These are phyloP conservation scores for Drosophila tripunctata DNA, from an alignment of 2,888 invertebrate species.

Conservation along the genomic window DNA sequence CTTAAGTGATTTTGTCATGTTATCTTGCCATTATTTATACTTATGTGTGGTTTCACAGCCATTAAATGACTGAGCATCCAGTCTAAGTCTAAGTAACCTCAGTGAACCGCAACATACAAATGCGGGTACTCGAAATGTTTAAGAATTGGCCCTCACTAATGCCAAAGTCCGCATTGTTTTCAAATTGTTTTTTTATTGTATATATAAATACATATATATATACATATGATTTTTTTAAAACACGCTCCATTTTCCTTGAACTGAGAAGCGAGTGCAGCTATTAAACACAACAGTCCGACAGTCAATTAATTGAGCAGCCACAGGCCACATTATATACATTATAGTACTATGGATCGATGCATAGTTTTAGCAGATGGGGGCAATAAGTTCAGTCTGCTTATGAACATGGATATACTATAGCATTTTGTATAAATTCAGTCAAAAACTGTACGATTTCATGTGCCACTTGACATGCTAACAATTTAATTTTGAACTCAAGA, in stretches of 20 bases:
- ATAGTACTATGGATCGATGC: constrained; percentile 35
- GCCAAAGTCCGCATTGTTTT: constrained; percentile 44
- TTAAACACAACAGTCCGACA: constrained; percentile 43
- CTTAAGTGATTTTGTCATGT: constrained; percentile 47
- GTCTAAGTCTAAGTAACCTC: constrained; percentile 28
- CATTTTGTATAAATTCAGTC: constrained; percentile 69
- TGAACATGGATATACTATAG: constrained; percentile 26
- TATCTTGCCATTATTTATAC: constrained; percentile 43
- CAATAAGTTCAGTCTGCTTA: constrained; percentile 21
- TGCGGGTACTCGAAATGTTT: constrained; percentile 2
- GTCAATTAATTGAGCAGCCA: constrained; percentile 52
- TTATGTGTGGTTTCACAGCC: constrained; percentile 7
- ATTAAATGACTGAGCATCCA: constrained; percentile 41
- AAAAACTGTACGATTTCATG: constrained; percentile 64
- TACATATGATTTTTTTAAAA: constrained; percentile 43
- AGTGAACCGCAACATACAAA: constrained; percentile 41
- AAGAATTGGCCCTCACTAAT: constrained; percentile 30
- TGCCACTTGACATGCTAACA: constrained; percentile 80
- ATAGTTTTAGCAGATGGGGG: neutral
- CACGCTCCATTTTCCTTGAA: constrained; percentile 76
- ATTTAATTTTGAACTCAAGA: constrained; percentile 78
- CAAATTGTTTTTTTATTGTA: neutral
- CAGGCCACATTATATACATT: constrained; percentile 38
- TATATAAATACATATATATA: too few relatives aligned
- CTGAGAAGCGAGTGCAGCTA: constrained; percentile 27